phyloP scores from a whole-genome alignment of 1,140 invertebrate species.

The Eulimnadia texana region DNA sequence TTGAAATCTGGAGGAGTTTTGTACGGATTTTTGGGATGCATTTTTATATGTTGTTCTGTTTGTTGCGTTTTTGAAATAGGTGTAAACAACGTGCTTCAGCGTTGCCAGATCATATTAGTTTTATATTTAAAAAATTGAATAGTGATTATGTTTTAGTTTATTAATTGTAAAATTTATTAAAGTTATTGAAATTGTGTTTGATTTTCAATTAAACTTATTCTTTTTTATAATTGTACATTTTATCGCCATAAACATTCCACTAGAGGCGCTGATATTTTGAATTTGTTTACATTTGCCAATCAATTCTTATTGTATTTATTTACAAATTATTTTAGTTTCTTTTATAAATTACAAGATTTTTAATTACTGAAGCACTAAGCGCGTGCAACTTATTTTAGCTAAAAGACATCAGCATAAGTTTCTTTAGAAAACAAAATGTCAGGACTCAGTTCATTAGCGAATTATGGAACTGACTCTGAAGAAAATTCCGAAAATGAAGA shows the following conservation, averaged over 20 bases:
- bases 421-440: no score
- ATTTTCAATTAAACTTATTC: no score
- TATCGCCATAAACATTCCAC: no score
- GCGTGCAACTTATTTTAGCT: no score
- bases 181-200: not conserved
- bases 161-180: not conserved
- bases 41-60: slow-evolving; percentile 27
- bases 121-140: not conserved
- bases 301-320: not conserved
- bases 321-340: no score
- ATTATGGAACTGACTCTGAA: not conserved
- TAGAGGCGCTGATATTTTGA: no score
- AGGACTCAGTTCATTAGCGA: not conserved
- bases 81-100: not conserved
- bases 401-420: no score
- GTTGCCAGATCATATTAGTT: not conserved
- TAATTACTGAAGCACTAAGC: no score
- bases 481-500: not conserved
- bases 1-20: slow-evolving; percentile 60
- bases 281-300: not conserved
- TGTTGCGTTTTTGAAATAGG: not conserved
- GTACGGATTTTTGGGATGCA: slow-evolving; percentile 75
- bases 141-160: no score
- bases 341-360: no score
- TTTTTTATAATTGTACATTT: no score